phyloP scores from a whole-genome alignment of 2,113 vertebrate genomes.

The Oncorhynchus keta region DNA sequence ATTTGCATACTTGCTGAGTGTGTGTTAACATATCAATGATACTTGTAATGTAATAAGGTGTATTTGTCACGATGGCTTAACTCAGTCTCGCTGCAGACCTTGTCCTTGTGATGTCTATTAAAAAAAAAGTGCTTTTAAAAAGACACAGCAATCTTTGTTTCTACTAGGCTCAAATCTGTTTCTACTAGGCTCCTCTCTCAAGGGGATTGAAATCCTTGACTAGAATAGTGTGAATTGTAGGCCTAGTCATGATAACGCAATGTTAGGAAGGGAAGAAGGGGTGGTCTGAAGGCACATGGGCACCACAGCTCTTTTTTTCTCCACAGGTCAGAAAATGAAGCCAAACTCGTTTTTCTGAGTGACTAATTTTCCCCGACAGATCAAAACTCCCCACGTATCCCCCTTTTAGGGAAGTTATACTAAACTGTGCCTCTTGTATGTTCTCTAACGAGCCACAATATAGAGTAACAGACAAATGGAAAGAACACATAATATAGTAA shows the following conservation, averaged over 20 bases:
- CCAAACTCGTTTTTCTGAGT: conserved; percentile 38
- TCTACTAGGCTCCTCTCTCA: too few species aligned
- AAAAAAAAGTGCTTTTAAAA: neutral
- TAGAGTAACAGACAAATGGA: neutral
- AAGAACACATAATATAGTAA: neutral
- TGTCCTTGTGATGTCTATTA: neutral
- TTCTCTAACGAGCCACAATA: neutral
- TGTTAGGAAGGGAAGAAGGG: neutral
- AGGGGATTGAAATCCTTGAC: too few species aligned
- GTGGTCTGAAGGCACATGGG: neutral
- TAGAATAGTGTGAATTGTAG: neutral
- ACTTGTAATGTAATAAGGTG: neutral
- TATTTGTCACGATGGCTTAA: neutral
- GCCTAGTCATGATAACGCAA: neutral
- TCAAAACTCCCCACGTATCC: neutral
- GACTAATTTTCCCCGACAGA: conserved; percentile 63
- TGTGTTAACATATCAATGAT: neutral
- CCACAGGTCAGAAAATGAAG: neutral
- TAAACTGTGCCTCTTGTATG: neutral
- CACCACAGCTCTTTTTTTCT: too few species aligned
- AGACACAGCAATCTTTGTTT: neutral
- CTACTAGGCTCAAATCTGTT: too few species aligned
- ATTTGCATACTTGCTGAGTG: neutral
- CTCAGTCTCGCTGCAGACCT: neutral
- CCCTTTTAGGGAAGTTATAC: too few species aligned